Base-by-base conservation (phyloP, 1,140 invertebrate genomes). In the Zaprionus lachaisei region DNA sequence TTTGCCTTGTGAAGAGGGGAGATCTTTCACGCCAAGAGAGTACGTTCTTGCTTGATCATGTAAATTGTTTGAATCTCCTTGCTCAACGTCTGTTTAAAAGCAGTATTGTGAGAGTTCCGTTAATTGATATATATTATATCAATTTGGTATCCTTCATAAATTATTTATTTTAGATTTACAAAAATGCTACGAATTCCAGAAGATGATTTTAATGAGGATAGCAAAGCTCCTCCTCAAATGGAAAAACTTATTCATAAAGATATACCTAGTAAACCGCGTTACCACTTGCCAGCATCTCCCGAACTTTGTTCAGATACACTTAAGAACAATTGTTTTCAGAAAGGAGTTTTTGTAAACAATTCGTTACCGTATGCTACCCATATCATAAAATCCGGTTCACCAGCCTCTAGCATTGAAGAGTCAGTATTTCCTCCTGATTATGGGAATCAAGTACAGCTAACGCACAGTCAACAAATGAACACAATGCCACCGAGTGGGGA, bases 341-440 rank as follows among this genome's bases (percentile, higher is more conserved):
- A 77, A 49, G 65, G 69, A 1, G 73, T 57, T 15, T 79, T 80
- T 44, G 24, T 81, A 14, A 81, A 82, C 44, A 80, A 51, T 70
- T 34, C 85, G 14, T 57, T 85, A 22, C 56, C 81, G 7, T 89
- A 82, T 69, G 76, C 85, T 5, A 58, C 76, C 1, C 81, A 90
- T 62, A 62, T 90, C n/a, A 68, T 90, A 12, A 89, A 89, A 26
- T 81, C 81, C 31, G 77, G 79, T 26, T 89, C 84, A 7, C 84
- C 84, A 38, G 70, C 79, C 15, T 89, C 84, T 11, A 89, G 81
- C 34, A 22, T 74, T n/a, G 84, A 68, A 22, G 84, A 90, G 60
- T 77, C 85, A 6, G 60, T 68, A 26, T 78, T 74, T 15, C 15
- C 66, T 55, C 63, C 81, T 9, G 81, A 83, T 51, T 82, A 83